Evolutionary conservation across 2,888 invertebrate genomes (phyloP).

Genomic region (Drosophila meridiana): DNA sequence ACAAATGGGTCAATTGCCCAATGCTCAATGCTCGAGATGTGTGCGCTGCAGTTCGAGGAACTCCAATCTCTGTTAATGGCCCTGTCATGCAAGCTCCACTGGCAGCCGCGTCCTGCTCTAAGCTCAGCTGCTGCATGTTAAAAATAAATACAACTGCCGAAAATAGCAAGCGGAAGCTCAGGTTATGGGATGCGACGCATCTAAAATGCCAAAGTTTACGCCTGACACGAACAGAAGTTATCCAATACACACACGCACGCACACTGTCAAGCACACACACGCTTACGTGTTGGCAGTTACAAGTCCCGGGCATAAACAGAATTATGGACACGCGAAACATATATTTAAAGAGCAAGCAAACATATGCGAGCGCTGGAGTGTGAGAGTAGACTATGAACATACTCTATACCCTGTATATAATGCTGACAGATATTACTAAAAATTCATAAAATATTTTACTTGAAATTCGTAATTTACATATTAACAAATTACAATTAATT

Average conservation of each 20-base stretch:
- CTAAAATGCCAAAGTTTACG: slow-evolving; percentile 69
- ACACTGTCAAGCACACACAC: slow-evolving; percentile 11
- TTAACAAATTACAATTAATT: too few species aligned
- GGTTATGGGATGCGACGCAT: slow-evolving; percentile 52
- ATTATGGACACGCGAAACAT: slow-evolving; percentile 30
- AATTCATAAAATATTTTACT: background rate
- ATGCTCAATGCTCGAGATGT: slow-evolving; percentile 17
- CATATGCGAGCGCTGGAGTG: too few species aligned
- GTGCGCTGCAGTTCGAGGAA: slow-evolving; percentile 36
- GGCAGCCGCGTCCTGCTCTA: background rate
- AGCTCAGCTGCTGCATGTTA: slow-evolving; percentile 31
- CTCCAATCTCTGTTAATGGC: slow-evolving; percentile 8
- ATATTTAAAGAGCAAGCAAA: background rate
- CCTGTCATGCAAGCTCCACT: slow-evolving; percentile 10
- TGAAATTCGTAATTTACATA: too few species aligned
- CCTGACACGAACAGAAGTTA: slow-evolving; percentile 27
- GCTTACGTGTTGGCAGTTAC: slow-evolving; percentile 3
- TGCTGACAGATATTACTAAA: background rate
- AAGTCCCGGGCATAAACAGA: slow-evolving; percentile 32
- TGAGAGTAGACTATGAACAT: background rate
- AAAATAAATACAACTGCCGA: slow-evolving; percentile 61
- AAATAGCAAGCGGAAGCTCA: slow-evolving; percentile 51
- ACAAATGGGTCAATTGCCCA: slow-evolving; percentile 69
- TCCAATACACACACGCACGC: slow-evolving; percentile 2
- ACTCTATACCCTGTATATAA: background rate